phyloP scores from a whole-genome alignment of 2,888 invertebrate genomes.

The Drosophila macrospina region DNA sequence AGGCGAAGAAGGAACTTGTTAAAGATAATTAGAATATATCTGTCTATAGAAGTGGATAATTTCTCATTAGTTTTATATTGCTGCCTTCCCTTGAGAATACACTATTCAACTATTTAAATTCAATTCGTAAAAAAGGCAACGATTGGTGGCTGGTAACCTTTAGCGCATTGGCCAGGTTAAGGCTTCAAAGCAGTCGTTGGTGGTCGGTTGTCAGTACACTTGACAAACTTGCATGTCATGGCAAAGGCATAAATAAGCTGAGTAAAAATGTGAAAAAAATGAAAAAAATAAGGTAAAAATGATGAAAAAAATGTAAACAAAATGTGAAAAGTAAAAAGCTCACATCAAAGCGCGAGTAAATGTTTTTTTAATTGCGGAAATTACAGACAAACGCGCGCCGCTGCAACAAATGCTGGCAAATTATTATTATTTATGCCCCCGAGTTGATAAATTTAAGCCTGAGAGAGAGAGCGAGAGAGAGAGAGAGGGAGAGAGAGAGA shows the following conservation, averaged over 20 bases:
- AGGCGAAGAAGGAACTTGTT: no score
- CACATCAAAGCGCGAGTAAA: conserved; percentile 80
- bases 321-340: conserved; percentile 39
- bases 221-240: conserved; percentile 73
- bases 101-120: not conserved
- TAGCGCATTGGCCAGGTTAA: conserved; percentile 23
- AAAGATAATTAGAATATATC: no score
- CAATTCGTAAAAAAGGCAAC: not conserved
- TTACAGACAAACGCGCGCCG: conserved; percentile 75
- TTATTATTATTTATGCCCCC: conserved; percentile 76
- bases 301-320: conserved; percentile 20
- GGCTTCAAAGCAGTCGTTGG: conserved; percentile 40
- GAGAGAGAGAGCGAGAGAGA: not conserved
- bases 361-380: conserved; percentile 85
- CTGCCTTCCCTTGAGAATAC: not conserved
- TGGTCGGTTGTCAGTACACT: conserved; percentile 43
- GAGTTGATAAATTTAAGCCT: conserved; percentile 59
- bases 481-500: conserved; percentile 8
- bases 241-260: conserved; percentile 19
- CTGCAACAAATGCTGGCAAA: conserved; percentile 67
- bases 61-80: no score
- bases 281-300: conserved; percentile 24
- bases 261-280: conserved; percentile 30
- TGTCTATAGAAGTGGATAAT: no score
- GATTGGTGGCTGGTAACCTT: no score